A percentile compares a stretch with the other conserved stretches of the same genome.
Conservation (phyloP, 1,140 invertebrate species). For the Onthophagus taurus region DNA sequence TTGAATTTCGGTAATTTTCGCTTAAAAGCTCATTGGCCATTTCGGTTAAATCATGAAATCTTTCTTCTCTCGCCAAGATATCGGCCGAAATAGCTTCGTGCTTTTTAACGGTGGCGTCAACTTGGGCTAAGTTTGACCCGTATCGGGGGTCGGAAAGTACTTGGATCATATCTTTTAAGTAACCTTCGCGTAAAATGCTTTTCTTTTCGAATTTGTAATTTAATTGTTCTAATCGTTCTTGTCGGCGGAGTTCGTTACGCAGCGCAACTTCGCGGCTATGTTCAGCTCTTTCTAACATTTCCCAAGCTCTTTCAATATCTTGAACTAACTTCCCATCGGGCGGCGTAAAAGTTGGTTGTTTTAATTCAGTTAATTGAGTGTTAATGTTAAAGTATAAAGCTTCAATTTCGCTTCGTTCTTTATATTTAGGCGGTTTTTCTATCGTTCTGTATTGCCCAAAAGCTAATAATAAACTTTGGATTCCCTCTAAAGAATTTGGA, state of each 20-base stretch:
- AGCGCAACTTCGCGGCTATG: constrained; percentile 89
- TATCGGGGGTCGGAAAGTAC: constrained; percentile 89
- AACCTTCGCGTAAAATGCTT: constrained; percentile 82
- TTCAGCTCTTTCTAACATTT: constrained; percentile 86
- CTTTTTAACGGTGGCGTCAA: constrained; percentile 96
- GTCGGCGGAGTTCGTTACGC: constrained; percentile 80
- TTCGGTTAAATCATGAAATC: constrained; percentile 85
- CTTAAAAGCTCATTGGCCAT: constrained; percentile 85
- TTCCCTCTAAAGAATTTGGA: constrained; percentile 92
- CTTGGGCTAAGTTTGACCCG: constrained; percentile 81
- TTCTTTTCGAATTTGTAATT: constrained; percentile 96
- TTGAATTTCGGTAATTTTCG: constrained; percentile 87
- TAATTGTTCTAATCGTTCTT: constrained; percentile 89
- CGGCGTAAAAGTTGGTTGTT: constrained; percentile 81
- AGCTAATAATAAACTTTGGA: constrained; percentile 77
- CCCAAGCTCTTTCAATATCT: constrained; percentile 90
- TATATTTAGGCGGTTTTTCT: constrained; percentile 98
- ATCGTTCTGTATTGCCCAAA: constrained; percentile 96
- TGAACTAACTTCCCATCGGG: constrained; percentile 86
- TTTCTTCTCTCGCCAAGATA: constrained; percentile 86
- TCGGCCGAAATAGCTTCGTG: constrained; percentile 97
- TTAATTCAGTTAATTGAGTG: constrained; percentile 86
- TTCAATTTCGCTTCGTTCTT: constrained; percentile 94
- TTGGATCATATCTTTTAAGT: constrained; percentile 96
- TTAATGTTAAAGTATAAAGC: constrained; percentile 95